Evolutionary conservation across 2,113 vertebrate genomes (phyloP).

Genomic region (Serinus canaria): DNA sequence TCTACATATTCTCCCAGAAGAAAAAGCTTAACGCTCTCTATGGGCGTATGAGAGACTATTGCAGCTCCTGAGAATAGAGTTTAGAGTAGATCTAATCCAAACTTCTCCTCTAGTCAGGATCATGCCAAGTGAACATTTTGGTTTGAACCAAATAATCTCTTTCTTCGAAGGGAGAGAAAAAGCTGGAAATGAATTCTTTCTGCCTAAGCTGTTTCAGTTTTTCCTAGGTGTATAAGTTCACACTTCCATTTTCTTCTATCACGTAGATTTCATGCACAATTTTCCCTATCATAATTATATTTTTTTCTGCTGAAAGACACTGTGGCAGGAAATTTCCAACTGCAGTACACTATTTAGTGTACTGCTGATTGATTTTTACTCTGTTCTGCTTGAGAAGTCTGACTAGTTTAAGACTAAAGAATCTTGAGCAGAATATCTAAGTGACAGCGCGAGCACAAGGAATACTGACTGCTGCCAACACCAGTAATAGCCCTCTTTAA

Average conservation of each 20-base stretch:
- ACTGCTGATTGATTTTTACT: not conserved
- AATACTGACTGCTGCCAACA: not conserved
- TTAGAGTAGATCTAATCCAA: not conserved
- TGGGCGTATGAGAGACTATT: rapidly evolving
- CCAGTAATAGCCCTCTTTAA: not conserved
- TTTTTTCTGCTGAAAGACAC: not conserved
- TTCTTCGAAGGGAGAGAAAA: not conserved
- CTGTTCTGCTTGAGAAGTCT: not conserved
- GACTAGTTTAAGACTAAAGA: not conserved
- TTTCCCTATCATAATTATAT: not conserved
- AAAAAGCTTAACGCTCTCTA: not conserved
- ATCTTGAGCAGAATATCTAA: not conserved
- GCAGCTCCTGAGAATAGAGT: not conserved
- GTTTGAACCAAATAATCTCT: not conserved
- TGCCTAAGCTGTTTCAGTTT: not conserved
- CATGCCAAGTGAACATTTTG: not conserved
- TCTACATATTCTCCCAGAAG: not conserved
- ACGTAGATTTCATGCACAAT: not conserved
- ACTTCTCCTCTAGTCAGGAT: not conserved
- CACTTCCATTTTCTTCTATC: not conserved
- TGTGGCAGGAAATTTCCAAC: not conserved
- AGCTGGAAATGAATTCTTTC: not conserved
- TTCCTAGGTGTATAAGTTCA: not conserved
- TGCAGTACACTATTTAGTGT: not conserved
- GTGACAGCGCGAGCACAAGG: not conserved